These are phyloP conservation scores for Dione vanillae DNA, from an alignment of 2,888 invertebrate genomes.

Conservation along the genomic window DNA sequence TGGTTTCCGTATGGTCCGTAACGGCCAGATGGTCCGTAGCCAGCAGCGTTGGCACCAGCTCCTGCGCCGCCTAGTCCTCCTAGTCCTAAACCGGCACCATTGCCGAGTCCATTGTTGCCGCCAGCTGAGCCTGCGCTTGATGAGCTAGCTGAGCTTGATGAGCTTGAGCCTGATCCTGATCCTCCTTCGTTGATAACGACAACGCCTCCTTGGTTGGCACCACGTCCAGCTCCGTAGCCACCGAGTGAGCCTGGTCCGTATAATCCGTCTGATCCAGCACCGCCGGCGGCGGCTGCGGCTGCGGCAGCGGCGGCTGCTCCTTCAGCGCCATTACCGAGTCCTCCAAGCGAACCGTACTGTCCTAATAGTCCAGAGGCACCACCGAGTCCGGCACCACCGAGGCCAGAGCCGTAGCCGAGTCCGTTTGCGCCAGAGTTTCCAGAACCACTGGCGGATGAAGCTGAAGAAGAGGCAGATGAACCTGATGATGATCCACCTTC, in stretches of 20 bases:
- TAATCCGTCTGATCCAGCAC: neutral
- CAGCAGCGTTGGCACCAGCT: constrained; percentile 6
- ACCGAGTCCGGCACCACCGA: no score
- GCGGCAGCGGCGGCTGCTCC: neutral
- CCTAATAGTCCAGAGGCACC: neutral
- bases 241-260: no score
- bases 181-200: constrained; percentile 19
- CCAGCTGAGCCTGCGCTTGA: constrained; percentile 22
- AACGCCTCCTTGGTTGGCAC: neutral
- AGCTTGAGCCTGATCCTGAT: constrained; percentile 22
- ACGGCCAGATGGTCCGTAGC: neutral
- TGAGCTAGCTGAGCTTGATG: constrained; percentile 23
- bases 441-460: no score
- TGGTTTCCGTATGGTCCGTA: neutral
- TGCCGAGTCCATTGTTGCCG: neutral
- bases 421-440: no score
- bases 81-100: constrained; percentile 13
- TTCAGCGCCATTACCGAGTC: no score
- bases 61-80: neutral
- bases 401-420: no score
- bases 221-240: no score
- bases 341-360: neutral
- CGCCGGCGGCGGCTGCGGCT: neutral
- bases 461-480: no score
- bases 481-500: no score